Evolutionary conservation across 2,797 vertebrate genomes (phyloP).

Genomic region (Xyrichtys novacula): DNA sequence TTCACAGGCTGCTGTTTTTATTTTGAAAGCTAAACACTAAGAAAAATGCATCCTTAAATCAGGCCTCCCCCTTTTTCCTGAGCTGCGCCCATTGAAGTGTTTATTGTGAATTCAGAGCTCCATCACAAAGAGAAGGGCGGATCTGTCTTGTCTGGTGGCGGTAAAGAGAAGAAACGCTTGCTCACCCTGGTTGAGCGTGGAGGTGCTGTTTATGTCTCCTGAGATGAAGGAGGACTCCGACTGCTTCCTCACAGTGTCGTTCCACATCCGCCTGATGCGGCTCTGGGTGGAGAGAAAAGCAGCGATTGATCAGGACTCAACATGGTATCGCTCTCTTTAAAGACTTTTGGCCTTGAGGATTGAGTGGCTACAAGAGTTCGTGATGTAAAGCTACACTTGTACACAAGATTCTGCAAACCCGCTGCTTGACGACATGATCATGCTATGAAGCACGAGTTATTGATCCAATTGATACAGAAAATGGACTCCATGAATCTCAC

Average conservation of each 20-base stretch:
- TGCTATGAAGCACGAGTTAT: slow-evolving; percentile 29
- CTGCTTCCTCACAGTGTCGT: slow-evolving; percentile 99
- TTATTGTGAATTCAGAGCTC: slow-evolving; percentile 61
- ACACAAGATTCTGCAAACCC: slow-evolving; percentile 24
- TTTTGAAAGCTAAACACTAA: slow-evolving; percentile 41
- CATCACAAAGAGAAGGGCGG: slow-evolving; percentile 64
- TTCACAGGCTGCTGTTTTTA: slow-evolving; percentile 14
- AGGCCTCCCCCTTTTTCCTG: slow-evolving; percentile 20
- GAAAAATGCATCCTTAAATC: slow-evolving; percentile 51
- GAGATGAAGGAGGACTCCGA: slow-evolving; percentile 99
- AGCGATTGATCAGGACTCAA: slow-evolving; percentile 70
- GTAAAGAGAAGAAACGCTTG: slow-evolving; percentile 43
- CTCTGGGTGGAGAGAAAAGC: slow-evolving; percentile 85
- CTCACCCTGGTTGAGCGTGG: slow-evolving; percentile 99
- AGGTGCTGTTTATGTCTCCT: slow-evolving; percentile 99
- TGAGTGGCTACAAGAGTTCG: slow-evolving; percentile 45
- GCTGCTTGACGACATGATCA: slow-evolving; percentile 35
- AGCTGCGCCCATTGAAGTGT: slow-evolving; percentile 62
- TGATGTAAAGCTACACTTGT: slow-evolving; percentile 37
- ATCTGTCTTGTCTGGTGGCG: slow-evolving; percentile 48
- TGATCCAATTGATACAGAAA: slow-evolving; percentile 39
- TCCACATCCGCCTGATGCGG: slow-evolving; percentile 99
- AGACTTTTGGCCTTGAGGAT: slow-evolving; percentile 39
- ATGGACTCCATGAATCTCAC: slow-evolving; percentile 35
- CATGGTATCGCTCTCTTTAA: slow-evolving; percentile 45